These are phyloP conservation scores for Carassius auratus DNA, from an alignment of 2,113 vertebrate species.

Conservation along the genomic window DNA sequence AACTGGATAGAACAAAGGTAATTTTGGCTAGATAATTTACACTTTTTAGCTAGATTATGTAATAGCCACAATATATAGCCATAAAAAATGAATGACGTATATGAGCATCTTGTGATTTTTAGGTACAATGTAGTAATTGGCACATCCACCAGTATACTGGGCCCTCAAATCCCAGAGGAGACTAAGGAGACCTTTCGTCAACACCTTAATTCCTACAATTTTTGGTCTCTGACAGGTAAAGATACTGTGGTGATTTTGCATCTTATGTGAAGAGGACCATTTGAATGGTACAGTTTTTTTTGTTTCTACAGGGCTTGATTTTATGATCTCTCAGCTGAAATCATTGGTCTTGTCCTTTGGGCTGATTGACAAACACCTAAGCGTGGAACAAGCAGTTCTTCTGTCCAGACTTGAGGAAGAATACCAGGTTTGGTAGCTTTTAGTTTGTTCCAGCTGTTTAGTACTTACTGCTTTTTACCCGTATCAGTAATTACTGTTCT, in stretches of 20 bases:
- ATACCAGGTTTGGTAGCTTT: slow-evolving; percentile 83
- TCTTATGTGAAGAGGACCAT: neutral
- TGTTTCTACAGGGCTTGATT: slow-evolving; percentile 86
- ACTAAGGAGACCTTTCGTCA: slow-evolving; percentile 86
- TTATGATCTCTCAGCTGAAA: slow-evolving; percentile 91
- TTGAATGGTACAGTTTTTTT: neutral
- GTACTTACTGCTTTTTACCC: neutral
- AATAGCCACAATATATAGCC: neutral
- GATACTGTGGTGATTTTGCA: neutral
- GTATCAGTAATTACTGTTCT: neutral
- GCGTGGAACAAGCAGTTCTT: slow-evolving; percentile 90
- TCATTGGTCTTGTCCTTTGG: slow-evolving; percentile 89
- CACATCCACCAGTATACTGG: slow-evolving; percentile 89
- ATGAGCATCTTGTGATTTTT: slow-evolving; percentile 35
- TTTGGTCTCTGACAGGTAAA: slow-evolving; percentile 92
- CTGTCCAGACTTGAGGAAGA: slow-evolving; percentile 95
- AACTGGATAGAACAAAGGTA: slow-evolving; percentile 92
- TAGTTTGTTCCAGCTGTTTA: neutral
- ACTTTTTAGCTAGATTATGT: neutral
- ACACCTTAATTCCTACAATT: slow-evolving; percentile 90
- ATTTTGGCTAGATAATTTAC: slow-evolving; percentile 39
- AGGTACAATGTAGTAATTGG: slow-evolving; percentile 90
- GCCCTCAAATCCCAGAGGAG: slow-evolving; percentile 84
- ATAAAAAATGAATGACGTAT: neutral
- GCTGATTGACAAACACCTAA: slow-evolving; percentile 86